Conservation (phyloP, 2,113 vertebrate genomes). For the Microcebus tavaratra region DNA sequence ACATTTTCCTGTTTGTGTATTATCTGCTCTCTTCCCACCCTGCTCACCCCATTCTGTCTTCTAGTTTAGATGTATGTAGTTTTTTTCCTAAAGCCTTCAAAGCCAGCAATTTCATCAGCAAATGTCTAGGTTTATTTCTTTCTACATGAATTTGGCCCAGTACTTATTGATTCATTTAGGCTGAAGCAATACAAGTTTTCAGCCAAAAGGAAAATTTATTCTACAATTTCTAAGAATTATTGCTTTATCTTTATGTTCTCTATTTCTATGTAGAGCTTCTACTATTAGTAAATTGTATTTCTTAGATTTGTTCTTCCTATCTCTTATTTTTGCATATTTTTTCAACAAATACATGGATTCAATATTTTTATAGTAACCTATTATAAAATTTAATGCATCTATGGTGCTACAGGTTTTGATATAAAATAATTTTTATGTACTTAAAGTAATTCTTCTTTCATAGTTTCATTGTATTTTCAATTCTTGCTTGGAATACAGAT, state of each 20-base stretch:
- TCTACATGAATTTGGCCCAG: not conserved
- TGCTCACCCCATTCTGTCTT: not conserved
- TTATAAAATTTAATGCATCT: not conserved
- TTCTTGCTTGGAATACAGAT: not conserved
- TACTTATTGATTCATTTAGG: not conserved
- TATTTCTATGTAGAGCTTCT: not conserved
- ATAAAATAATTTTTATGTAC: not conserved
- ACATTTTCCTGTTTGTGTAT: not conserved
- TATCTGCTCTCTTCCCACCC: not conserved
- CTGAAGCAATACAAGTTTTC: not conserved
- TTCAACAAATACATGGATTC: not conserved
- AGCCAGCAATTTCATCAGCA: not conserved
- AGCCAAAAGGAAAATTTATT: not conserved
- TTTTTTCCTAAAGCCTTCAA: not conserved
- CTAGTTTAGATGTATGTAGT: not conserved
- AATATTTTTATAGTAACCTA: not conserved
- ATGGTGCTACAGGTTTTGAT: not conserved
- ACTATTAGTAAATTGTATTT: not conserved
- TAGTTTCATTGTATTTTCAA: not conserved
- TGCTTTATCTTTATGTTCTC: not conserved
- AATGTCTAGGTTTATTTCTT: slow-evolving; percentile 1
- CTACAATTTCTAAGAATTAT: not conserved
- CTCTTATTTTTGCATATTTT: not conserved
- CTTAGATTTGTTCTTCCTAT: not conserved
- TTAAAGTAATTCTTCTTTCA: not conserved